These are phyloP conservation scores for Drosophila arizonae DNA, from an alignment of 1,140 invertebrate species.

Conservation along the genomic window DNA sequence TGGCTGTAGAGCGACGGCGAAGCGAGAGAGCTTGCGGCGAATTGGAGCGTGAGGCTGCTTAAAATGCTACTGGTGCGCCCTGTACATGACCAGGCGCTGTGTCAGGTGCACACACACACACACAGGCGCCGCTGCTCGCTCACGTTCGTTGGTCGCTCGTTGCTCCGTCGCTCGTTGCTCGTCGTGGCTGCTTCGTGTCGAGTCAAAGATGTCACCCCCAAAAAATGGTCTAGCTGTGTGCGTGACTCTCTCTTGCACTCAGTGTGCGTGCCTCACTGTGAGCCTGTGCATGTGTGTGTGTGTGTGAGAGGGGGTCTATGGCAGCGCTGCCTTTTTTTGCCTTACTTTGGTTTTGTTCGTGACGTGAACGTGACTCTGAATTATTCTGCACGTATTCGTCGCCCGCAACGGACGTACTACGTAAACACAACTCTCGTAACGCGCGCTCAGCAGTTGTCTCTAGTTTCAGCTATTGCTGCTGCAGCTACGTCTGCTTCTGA, in stretches of 20 bases:
- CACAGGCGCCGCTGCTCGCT: slow-evolving; percentile 33
- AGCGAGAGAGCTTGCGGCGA: slow-evolving; percentile 53
- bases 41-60: slow-evolving; percentile 82
- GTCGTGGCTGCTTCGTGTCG: slow-evolving; percentile 52
- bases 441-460: slow-evolving; percentile 18
- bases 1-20: slow-evolving; percentile 15
- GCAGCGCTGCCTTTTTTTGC: slow-evolving; percentile 65
- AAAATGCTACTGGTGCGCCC: slow-evolving; percentile 82
- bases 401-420: slow-evolving; percentile 81
- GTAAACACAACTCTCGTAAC: slow-evolving; percentile 51
- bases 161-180: slow-evolving; percentile 28
- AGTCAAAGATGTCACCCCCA: slow-evolving; percentile 79
- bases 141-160: slow-evolving; percentile 28
- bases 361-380: slow-evolving; percentile 81
- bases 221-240: slow-evolving; percentile 58
- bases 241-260: slow-evolving; percentile 29
- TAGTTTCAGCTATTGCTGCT: slow-evolving; percentile 2
- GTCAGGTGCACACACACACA: slow-evolving; percentile 76
- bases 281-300: slow-evolving; percentile 10
- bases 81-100: slow-evolving; percentile 75
- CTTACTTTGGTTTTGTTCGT: slow-evolving; percentile 82
- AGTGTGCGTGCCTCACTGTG: not conserved
- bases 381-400: slow-evolving; percentile 82
- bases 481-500: not conserved
- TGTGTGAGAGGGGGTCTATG: slow-evolving; percentile 22